phyloP scores from a whole-genome alignment of 2,113 vertebrate genomes.

The Phaethon lepturus region DNA sequence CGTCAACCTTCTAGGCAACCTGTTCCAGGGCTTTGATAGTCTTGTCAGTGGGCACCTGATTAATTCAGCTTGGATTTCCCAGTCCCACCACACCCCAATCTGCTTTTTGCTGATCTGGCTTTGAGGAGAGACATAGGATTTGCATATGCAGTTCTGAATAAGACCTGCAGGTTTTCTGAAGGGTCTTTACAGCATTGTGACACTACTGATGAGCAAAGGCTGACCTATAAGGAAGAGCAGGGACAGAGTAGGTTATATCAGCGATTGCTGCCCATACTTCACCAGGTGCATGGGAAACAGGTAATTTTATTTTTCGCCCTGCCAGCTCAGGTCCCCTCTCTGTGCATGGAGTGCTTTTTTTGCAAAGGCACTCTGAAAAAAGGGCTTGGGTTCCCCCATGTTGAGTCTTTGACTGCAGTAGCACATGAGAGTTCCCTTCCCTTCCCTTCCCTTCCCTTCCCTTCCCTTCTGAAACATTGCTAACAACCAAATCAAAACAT shows the following conservation, averaged over 20 bases:
- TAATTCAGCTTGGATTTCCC: not conserved
- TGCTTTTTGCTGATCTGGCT: not conserved
- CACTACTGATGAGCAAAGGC: not conserved
- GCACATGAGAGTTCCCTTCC: rapidly evolving
- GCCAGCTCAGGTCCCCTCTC: not conserved
- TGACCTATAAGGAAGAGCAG: not conserved
- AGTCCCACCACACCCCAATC: not conserved
- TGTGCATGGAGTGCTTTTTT: not conserved
- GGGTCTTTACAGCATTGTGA: not conserved
- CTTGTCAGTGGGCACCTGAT: not conserved
- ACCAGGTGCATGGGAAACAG: rapidly evolving
- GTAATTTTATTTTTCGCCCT: not conserved
- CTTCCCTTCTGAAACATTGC: not conserved
- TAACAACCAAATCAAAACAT: not conserved
- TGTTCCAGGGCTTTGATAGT: not conserved
- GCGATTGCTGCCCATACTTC: not conserved
- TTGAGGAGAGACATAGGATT: not conserved
- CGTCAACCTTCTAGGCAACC: not conserved
- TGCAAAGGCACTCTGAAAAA: not conserved
- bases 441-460: not conserved
- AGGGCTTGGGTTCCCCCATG: not conserved
- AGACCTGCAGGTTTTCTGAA: not conserved
- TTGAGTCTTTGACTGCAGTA: not conserved
- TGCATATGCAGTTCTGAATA: rapidly evolving
- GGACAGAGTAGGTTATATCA: not conserved